Conservation (phyloP, 2,797 vertebrate genomes). For the Buceros bicornis region DNA sequence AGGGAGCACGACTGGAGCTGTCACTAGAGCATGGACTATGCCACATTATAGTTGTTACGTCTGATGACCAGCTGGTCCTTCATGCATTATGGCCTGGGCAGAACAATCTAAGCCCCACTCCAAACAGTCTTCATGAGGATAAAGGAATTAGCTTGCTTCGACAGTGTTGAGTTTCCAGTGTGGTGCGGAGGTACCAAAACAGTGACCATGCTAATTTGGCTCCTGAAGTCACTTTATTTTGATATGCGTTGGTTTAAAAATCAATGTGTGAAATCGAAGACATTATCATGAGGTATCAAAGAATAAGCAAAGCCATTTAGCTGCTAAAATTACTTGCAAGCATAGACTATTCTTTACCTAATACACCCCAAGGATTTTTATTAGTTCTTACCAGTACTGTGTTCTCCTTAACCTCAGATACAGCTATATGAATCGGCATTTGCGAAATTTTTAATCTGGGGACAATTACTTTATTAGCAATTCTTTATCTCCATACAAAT, state of each 20-base stretch:
- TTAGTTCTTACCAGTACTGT: not conserved
- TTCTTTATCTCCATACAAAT: not conserved
- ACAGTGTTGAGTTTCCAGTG: not conserved
- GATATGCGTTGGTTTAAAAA: slow-evolving; percentile 32
- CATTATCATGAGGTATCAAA: not conserved
- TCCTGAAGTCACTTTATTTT: not conserved
- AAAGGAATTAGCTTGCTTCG: not conserved
- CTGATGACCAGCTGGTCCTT: not conserved
- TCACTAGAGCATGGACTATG: not conserved
- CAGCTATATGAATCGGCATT: not conserved
- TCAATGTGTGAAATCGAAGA: slow-evolving; percentile 32
- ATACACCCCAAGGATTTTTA: slow-evolving; percentile 21
- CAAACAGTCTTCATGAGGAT: not conserved
- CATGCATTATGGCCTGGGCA: not conserved
- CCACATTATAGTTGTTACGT: rapidly evolving
- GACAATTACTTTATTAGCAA: not conserved
- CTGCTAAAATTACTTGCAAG: slow-evolving; percentile 35
- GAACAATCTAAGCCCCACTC: not conserved
- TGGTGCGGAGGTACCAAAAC: not conserved
- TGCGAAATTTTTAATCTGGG: not conserved
- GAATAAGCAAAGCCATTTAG: slow-evolving; percentile 24
- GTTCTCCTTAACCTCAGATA: slow-evolving; percentile 3
- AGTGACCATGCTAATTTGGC: not conserved
- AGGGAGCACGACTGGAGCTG: not conserved
- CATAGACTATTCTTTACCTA: slow-evolving; percentile 6